These are phyloP conservation scores for Drosophila acutilabella DNA, from an alignment of 2,888 invertebrate genomes.

Conservation along the genomic window DNA sequence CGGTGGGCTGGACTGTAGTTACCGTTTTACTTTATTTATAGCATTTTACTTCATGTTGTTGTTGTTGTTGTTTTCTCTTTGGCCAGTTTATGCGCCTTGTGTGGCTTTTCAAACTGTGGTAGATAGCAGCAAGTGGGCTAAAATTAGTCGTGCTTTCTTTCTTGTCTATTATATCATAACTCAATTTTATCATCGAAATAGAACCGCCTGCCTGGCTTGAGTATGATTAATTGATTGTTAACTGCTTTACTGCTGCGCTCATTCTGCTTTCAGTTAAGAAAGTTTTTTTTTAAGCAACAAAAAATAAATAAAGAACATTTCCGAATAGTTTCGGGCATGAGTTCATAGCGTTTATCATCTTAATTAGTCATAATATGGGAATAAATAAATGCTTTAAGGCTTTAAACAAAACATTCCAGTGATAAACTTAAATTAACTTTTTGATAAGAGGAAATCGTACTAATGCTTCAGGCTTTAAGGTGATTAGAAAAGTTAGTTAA, in stretches of 20 bases:
- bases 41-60: constrained; percentile 11
- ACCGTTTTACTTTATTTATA: constrained; percentile 53
- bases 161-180: constrained; percentile 49
- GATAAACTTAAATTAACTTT: too few species aligned
- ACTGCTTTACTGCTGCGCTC: constrained; percentile 16
- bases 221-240: constrained; percentile 63
- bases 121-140: constrained; percentile 25
- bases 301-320: constrained; percentile 1
- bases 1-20: constrained; percentile 39
- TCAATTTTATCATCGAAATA: constrained; percentile 51
- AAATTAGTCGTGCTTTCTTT: constrained; percentile 48
- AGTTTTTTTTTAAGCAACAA: constrained; percentile 8
- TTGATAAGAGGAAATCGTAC: too few species aligned
- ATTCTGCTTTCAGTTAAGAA: constrained; percentile 30
- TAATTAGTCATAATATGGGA: constrained; percentile 36
- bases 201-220: constrained; percentile 34
- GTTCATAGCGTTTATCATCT: constrained; percentile 47
- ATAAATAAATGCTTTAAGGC: not conserved
- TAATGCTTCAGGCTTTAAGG: too few species aligned
- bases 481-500: too few species aligned
- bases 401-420: too few species aligned
- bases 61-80: constrained; percentile 4
- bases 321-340: constrained; percentile 34
- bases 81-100: constrained; percentile 34
- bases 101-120: constrained; percentile 43